These are phyloP conservation scores for Eucera pruinosa DNA, from an alignment of 2,888 invertebrate species.

Conservation along the genomic window DNA sequence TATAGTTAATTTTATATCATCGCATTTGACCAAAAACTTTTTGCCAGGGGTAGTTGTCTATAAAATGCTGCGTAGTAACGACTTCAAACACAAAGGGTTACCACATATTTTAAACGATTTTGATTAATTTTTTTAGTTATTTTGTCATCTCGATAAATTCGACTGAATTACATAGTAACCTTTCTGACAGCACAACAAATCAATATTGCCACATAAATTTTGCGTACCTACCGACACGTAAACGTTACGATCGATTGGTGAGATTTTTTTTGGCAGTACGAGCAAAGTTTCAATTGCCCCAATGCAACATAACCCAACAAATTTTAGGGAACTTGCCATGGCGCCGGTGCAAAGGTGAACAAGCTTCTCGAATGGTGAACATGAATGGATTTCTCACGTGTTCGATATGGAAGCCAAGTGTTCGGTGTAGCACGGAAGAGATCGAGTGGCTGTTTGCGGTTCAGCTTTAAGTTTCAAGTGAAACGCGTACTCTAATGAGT, in stretches of 20 bases:
- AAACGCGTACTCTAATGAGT: not conserved
- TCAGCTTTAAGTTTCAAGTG: conserved; percentile 24
- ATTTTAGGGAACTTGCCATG: conserved; percentile 10
- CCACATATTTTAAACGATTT: too few species aligned
- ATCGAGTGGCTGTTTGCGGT: conserved; percentile 36
- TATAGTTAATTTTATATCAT: too few species aligned
- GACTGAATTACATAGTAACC: too few species aligned
- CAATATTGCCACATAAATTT: not conserved
- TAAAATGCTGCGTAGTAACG: too few species aligned
- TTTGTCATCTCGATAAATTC: too few species aligned
- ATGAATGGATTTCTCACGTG: conserved; percentile 28
- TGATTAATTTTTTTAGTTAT: too few species aligned
- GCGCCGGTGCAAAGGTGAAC: conserved; percentile 1
- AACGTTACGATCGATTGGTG: conserved; percentile 3
- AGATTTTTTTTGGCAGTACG: not conserved
- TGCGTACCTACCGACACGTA: not conserved
- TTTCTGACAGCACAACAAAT: not conserved
- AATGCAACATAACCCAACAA: not conserved
- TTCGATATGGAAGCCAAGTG: conserved; percentile 28
- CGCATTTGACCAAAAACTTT: too few species aligned
- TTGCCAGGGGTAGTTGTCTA: too few species aligned
- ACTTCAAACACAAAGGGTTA: too few species aligned
- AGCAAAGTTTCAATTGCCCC: not conserved
- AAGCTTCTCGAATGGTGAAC: conserved; percentile 14
- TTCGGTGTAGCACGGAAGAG: conserved; percentile 17